phyloP scores from a whole-genome alignment of 1,140 invertebrate genomes.

The Zaprionus davidi region DNA sequence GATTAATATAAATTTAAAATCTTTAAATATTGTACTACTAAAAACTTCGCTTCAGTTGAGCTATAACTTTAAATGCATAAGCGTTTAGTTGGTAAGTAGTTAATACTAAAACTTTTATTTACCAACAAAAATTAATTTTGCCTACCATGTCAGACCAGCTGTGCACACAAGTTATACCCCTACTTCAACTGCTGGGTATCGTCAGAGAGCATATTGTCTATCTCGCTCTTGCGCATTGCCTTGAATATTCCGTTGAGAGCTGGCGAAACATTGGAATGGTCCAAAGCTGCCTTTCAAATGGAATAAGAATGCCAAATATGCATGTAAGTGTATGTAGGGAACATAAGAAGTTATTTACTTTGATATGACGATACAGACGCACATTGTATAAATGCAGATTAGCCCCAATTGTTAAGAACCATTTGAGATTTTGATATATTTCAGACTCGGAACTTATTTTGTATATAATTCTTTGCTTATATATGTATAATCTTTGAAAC shows the following conservation, averaged over 20 bases:
- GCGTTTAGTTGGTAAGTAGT: background rate
- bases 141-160: background rate
- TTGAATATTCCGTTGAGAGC: conserved; percentile 5
- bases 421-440: background rate
- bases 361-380: background rate
- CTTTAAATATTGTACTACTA: too few relatives aligned
- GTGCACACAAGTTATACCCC: background rate
- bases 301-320: background rate
- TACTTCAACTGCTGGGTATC: background rate
- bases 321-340: background rate
- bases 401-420: background rate
- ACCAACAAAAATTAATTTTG: background rate
- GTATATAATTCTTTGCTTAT: too few relatives aligned
- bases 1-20: too few relatives aligned
- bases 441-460: too few relatives aligned
- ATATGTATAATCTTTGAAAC: too few relatives aligned
- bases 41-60: too few relatives aligned
- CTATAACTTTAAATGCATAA: background rate
- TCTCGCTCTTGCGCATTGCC: conserved; percentile 14
- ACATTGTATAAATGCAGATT: background rate
- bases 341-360: background rate
- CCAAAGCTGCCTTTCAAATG: background rate
- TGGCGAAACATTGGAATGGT: conserved; percentile 20
- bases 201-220: background rate
- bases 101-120: background rate